Conservation (phyloP, 2,797 vertebrate species). For the Hirundo rustica region DNA sequence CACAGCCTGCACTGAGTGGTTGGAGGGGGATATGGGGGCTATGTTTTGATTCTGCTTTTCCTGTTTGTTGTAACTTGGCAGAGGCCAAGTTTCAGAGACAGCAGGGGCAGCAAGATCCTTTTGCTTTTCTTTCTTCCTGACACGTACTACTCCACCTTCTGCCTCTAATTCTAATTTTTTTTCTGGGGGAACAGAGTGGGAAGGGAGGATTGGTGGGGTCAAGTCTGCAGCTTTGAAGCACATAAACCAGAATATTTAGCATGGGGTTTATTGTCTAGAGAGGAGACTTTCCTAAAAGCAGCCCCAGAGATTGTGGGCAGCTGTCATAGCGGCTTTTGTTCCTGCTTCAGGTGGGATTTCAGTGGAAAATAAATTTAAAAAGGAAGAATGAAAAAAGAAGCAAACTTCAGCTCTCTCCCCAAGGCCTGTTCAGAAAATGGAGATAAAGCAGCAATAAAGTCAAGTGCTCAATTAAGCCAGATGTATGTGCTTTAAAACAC, state of each 20-base stretch:
- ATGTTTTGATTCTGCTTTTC: slow-evolving; percentile 52
- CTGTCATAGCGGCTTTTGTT: neutral
- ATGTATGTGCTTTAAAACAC: slow-evolving; percentile 35
- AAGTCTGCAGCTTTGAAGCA: neutral
- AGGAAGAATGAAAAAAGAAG: neutral
- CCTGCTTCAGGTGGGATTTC: slow-evolving; percentile 16
- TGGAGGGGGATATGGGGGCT: neutral
- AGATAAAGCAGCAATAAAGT: slow-evolving; percentile 51
- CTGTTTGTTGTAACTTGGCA: slow-evolving; percentile 48
- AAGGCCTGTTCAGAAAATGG: neutral
- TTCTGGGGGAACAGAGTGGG: neutral
- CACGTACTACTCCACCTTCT: neutral
- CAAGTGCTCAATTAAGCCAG: slow-evolving; percentile 39
- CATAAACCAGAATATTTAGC: neutral
- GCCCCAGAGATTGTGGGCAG: neutral
- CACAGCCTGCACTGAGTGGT: neutral
- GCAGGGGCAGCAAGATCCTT: neutral
- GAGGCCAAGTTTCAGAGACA: slow-evolving; percentile 5
- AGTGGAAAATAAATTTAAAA: neutral
- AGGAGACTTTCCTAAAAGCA: neutral
- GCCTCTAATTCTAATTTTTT: neutral
- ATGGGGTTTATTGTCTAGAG: neutral
- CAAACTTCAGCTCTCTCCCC: neutral
- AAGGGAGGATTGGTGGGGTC: neutral
- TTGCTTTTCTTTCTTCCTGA: slow-evolving; percentile 3